Evolutionary conservation across 2,888 invertebrate genomes (phyloP).

Genomic region (Omphaloscelis lunosa): DNA sequence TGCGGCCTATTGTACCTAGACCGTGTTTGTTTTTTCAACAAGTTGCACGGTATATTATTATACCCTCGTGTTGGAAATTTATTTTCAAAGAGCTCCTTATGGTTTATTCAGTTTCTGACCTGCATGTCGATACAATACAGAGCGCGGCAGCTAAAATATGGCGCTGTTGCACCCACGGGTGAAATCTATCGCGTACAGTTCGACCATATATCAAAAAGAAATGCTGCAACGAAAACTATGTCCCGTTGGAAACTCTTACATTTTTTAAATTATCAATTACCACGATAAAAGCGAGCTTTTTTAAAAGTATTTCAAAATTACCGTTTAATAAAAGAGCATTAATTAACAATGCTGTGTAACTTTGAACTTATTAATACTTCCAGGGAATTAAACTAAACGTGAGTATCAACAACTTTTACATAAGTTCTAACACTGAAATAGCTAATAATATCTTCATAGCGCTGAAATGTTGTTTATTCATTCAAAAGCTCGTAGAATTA

Average conservation of each 20-base stretch:
- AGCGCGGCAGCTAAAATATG: constrained; percentile 48
- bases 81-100: constrained; percentile 32
- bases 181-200: constrained; percentile 31
- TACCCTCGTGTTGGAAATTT: constrained; percentile 1
- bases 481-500: not conserved
- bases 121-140: constrained; percentile 36
- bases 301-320: not conserved
- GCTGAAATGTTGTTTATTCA: no score
- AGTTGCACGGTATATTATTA: constrained; percentile 4
- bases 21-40: not conserved
- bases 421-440: not conserved
- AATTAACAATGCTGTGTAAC: not conserved
- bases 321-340: not conserved
- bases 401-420: not conserved
- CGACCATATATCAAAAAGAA: constrained; percentile 43
- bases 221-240: constrained; percentile 23
- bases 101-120: constrained; percentile 52
- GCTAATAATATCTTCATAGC: not conserved
- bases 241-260: not conserved
- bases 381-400: not conserved
- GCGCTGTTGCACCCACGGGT: constrained; percentile 37
- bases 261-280: constrained; percentile 21
- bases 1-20: not conserved
- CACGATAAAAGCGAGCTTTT: not conserved
- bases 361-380: not conserved